Evolutionary conservation across 1,140 invertebrate species (phyloP), one percentile per base, ranked within the genome.

Genomic region (Parasteatoda tepidariorum): DNA sequence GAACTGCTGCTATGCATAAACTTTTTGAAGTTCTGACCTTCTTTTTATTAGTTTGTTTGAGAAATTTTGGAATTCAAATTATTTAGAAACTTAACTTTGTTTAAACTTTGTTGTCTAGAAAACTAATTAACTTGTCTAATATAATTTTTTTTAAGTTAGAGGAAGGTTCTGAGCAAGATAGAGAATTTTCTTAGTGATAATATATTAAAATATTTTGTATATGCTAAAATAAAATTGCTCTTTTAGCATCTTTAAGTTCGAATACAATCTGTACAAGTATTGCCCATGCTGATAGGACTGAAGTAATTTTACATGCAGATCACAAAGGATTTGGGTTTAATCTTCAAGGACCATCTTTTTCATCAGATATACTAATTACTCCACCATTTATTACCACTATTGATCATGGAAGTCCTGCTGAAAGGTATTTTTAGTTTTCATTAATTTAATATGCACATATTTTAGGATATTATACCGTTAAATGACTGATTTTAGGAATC

Each of bases 401-500:
- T 22, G 92, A 92, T 48, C 90, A 91, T 0, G 92, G 92, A 85
- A 93, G 93, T 55, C 91, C 93, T 18, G 94, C 94, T 22, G 94
- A 94, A 85, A 93, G 92, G 94, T 95, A 90, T 88, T 86, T 86
- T 55, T 62, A 81, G 6, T 59, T 59, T 26, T 26, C 18, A 59
- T n/a, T n/a, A n/a, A 22, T 59, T 7, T 59, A 6, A 9, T 22
- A 59, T 9, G 18, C 18, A 59, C 18, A 59, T 59, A 7, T n/a
- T n/a, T n/a, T n/a, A n/a, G n/a, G n/a, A n/a, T n/a, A n/a, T n/a
- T n/a, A n/a, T n/a, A n/a, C n/a, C n/a, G n/a, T n/a, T n/a, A n/a
- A n/a, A n/a, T n/a, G n/a, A n/a, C n/a, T n/a, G n/a, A n/a, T n/a
- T n/a, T n/a, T n/a, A n/a, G n/a, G n/a, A n/a, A n/a, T n/a, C n/a